Percentiles rank a stretch among this genome's conserved stretches.
These are phyloP conservation scores for Gorsachius magnificus DNA, from an alignment of 2,797 vertebrate species.

Conservation along the genomic window DNA sequence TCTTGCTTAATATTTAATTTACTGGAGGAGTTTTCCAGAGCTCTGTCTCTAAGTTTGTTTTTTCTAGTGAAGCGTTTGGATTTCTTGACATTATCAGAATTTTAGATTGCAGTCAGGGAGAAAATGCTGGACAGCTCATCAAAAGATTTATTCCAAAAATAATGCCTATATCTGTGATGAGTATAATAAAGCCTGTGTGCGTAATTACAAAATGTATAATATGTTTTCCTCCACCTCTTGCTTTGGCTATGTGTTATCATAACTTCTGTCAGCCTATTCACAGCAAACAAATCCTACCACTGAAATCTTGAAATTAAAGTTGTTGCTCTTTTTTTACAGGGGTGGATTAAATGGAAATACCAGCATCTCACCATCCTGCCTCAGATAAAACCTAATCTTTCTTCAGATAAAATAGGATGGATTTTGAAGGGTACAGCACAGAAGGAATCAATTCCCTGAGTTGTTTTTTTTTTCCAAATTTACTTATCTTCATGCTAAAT, in stretches of 20 bases:
- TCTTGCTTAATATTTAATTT: not conserved
- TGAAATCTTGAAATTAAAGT: not conserved
- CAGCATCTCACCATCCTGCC: not conserved
- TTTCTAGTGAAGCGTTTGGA: not conserved
- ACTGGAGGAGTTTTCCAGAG: not conserved
- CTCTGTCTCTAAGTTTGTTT: not conserved
- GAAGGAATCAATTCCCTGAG: not conserved
- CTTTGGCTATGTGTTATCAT: not conserved
- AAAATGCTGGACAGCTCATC: slow-evolving; percentile 10
- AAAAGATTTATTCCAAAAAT: not conserved
- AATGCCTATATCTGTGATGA: not conserved
- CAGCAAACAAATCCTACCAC: not conserved
- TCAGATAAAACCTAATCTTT: not conserved
- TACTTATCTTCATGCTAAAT: not conserved
- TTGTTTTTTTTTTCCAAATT: not conserved
- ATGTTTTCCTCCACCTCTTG: not conserved
- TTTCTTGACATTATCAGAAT: not conserved
- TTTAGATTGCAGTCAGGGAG: not conserved
- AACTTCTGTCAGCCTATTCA: not conserved
- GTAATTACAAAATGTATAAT: not conserved
- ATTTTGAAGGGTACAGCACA: not conserved
- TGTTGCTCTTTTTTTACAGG: not conserved
- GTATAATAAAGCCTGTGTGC: not conserved
- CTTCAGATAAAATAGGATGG: not conserved
- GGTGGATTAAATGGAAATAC: not conserved